Base-by-base conservation (phyloP, 1,140 invertebrate genomes). In the Ylistrum balloti region DNA sequence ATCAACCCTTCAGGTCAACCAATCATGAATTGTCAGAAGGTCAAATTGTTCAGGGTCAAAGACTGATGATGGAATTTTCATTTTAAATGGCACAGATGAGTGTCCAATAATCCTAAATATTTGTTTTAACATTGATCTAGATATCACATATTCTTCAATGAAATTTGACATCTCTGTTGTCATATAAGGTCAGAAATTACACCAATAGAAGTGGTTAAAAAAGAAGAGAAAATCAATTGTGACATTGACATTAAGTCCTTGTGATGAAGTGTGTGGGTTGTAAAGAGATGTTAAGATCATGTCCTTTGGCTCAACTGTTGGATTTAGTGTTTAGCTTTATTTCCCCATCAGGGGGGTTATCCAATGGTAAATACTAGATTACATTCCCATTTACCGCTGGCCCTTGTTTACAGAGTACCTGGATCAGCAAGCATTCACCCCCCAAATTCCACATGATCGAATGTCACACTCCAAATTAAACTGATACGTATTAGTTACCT, bases 391-490 rank as follows among this genome's bases (percentile, higher is more conserved):
- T 74, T 28, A 74, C 22, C 17, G 22, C 0, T 28, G 22, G 56
- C n/a, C n/a, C 56, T 28, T 74, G 56, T 74, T 74, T 74, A 74
- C 56, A 28, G 11, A 74, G 56, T 74, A 5, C 56, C 56, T 74
- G n/a, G 56, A 74, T 74, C 56, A 74, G 56, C n/a, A 74, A 74
- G 56, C 28, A 74, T 74, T 74, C 56, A 74, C 1, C 22, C 28
- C 22, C 5, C 5, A 74, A 74, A 74, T 74, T 74, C 56, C 56
- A 28, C 3, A 74, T n/a, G 56, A 74, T 74, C 56, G 22, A n/a
- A 74, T 74, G 56, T 74, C 56, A n/a, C 56, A 74, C 56, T 74
- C 56, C 56, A 74, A 74, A 74, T 74, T 74, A 74, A 74, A 74
- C 9, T 74, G 56, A 74, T 74, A 74, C 56, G 22, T 28, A 28